These are phyloP conservation scores for Rattus norvegicus DNA, from an alignment of 2,113 vertebrate species.

Conservation along the genomic window GRCr8 NC_086019.1:175201001-175201500, in stretches of 20 bases:
- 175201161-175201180: neutral
- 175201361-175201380: constrained; percentile 77
- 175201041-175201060: neutral
- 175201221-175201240: neutral
- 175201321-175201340: constrained; percentile 64
- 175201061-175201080: neutral
- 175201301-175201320: constrained; percentile 72
- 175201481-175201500: constrained; percentile 70
- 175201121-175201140: neutral
- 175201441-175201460: constrained; percentile 81
- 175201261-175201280: constrained; percentile 68
- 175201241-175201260: constrained; percentile 1
- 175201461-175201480: constrained; percentile 63
- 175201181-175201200: neutral
- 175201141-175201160: fast-evolving
- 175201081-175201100: neutral
- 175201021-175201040: neutral
- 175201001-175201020: neutral
- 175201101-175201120: neutral
- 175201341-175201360: constrained; percentile 76
- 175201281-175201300: constrained; percentile 68
- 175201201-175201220: neutral
- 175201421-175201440: constrained; percentile 77
- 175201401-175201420: constrained; percentile 76
- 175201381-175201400: constrained; percentile 79